These are phyloP conservation scores for Sialis lutaria DNA, from an alignment of 2,888 invertebrate species.

Conservation along the genomic window DNA sequence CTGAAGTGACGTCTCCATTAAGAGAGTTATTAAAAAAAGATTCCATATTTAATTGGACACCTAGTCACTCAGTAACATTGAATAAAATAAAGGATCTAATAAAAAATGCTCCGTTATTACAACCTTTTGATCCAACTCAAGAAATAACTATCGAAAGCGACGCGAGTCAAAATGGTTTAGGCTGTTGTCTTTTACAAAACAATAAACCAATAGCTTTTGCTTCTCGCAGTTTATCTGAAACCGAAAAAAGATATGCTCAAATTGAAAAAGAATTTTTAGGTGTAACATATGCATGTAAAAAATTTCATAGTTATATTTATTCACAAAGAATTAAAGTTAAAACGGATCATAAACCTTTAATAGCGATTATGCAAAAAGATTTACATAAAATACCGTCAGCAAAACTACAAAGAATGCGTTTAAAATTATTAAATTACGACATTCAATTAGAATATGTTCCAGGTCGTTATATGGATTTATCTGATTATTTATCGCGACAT, in stretches of 20 bases:
- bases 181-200: conserved; percentile 7
- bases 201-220: conserved; percentile 10
- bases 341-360: conserved; percentile 8
- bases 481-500: too few relatives aligned
- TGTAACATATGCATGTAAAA: conserved; percentile 4
- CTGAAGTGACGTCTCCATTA: conserved; percentile 5
- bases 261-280: conserved; percentile 6
- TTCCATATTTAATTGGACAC: conserved; percentile 5
- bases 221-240: conserved; percentile 7
- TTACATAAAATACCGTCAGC: conserved; percentile 1
- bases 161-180: conserved; percentile 6
- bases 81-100: conserved; percentile 6
- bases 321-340: conserved; percentile 1
- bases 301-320: conserved; percentile 8
- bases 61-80: conserved; percentile 4
- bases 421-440: conserved; percentile 7
- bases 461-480: too few relatives aligned
- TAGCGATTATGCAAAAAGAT: conserved; percentile 5
- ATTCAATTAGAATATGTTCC: too few relatives aligned
- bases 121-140: conserved; percentile 5
- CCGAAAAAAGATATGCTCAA: conserved; percentile 9
- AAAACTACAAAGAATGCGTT: conserved; percentile 6
- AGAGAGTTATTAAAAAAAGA: conserved; percentile 8
- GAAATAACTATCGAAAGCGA: conserved; percentile 5
- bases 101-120: conserved; percentile 4